Conservation (phyloP, 2,797 vertebrate genomes). For the Manis javanica region DNA sequence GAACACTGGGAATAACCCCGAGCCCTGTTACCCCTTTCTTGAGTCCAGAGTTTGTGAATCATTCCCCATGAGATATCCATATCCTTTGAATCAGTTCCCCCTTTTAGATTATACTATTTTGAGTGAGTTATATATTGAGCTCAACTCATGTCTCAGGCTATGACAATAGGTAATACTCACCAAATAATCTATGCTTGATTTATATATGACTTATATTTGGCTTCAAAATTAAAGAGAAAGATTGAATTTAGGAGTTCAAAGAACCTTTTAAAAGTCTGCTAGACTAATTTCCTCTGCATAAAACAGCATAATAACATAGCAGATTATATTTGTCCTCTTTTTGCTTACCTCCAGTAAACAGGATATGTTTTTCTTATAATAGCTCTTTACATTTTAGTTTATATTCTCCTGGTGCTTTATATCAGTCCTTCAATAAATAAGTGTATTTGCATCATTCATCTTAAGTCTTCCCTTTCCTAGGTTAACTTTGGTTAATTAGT, state of each 20-base stretch:
- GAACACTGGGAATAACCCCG: rapidly evolving
- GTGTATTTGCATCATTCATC: background rate
- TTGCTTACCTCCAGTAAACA: background rate
- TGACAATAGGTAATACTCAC: background rate
- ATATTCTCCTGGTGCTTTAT: background rate
- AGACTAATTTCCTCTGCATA: background rate
- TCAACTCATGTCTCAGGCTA: background rate
- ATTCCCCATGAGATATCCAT: background rate
- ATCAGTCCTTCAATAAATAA: background rate
- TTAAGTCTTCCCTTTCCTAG: background rate
- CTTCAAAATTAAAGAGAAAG: background rate
- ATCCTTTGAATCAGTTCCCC: background rate
- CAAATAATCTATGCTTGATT: background rate
- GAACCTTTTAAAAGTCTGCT: background rate
- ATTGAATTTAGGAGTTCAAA: background rate
- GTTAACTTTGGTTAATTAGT: background rate
- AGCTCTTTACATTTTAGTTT: background rate
- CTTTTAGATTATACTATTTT: background rate
- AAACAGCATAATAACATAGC: background rate
- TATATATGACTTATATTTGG: background rate
- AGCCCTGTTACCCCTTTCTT: background rate
- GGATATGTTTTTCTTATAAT: background rate
- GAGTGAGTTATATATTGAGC: background rate
- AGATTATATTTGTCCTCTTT: background rate
- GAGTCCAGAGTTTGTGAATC: background rate